phyloP scores from a whole-genome alignment of 2,888 invertebrate genomes.

The Ptychoptera contaminata region DNA sequence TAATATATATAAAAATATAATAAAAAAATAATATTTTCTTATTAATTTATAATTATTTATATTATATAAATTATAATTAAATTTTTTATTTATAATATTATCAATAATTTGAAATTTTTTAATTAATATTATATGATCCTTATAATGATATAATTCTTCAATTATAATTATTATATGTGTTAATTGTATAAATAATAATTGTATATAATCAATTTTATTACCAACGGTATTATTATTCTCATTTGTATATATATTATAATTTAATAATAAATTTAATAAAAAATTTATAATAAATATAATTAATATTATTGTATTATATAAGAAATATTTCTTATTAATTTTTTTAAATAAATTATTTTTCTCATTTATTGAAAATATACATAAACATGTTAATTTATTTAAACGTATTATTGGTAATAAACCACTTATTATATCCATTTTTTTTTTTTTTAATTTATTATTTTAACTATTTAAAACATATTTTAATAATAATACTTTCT shows the following conservation, averaged over 20 bases:
- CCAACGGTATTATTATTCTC: conserved; percentile 1
- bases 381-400: too few relatives aligned
- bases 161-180: conserved; percentile 19
- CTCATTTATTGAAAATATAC: too few relatives aligned
- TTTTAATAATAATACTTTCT: too few relatives aligned
- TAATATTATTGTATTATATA: too few relatives aligned
- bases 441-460: too few relatives aligned
- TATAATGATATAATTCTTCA: conserved; percentile 18
- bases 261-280: too few relatives aligned
- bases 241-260: not conserved
- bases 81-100: conserved; percentile 16
- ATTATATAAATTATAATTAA: conserved; percentile 18
- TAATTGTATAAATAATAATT: conserved; percentile 21
- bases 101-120: conserved; percentile 21
- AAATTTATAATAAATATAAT: too few relatives aligned
- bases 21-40: not conserved
- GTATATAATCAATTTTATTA: conserved; percentile 22
- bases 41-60: conserved; percentile 1
- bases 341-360: too few relatives aligned
- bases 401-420: too few relatives aligned
- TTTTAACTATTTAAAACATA: too few relatives aligned
- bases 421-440: too few relatives aligned
- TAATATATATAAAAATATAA: conserved; percentile 6
- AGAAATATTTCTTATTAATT: too few relatives aligned
- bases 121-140: conserved; percentile 14